Percentiles rank a stretch among this genome's conserved stretches.
phyloP scores from a whole-genome alignment of 1,140 invertebrate genomes.

The Magallana angulata region DNA sequence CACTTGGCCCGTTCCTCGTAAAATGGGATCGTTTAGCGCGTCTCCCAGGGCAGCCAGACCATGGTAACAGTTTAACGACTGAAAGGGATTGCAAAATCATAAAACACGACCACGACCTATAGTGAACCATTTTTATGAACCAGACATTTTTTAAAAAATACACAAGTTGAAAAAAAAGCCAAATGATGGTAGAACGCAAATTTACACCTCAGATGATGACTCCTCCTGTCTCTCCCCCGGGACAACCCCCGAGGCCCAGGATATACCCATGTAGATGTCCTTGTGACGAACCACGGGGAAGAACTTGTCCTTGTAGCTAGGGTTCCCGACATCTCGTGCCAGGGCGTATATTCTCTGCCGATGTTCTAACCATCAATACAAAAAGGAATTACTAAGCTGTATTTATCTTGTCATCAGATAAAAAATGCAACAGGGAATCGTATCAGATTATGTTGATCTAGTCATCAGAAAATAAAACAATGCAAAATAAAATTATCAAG shows the following conservation, averaged over 20 bases:
- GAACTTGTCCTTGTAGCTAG: slow-evolving; percentile 60
- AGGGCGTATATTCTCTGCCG: slow-evolving; percentile 65
- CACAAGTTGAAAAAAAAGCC: no score
- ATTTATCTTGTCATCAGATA: no score
- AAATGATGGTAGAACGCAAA: no score
- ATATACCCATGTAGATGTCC: slow-evolving; percentile 72
- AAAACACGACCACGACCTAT: no score
- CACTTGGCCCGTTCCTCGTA: slow-evolving; percentile 67
- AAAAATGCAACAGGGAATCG: no score
- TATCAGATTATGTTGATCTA: no score
- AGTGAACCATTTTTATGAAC: no score
- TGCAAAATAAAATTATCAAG: no score
- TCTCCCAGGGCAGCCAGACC: slow-evolving; percentile 71
- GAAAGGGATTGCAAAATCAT: not conserved
- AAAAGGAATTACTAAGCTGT: not conserved
- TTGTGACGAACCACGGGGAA: slow-evolving; percentile 71
- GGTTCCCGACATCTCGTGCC: slow-evolving; percentile 72
- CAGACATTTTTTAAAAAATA: no score
- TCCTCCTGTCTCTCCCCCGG: slow-evolving; percentile 71
- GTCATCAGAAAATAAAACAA: no score
- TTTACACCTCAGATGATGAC: slow-evolving; percentile 70
- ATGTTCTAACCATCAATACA: slow-evolving; percentile 57
- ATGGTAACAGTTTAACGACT: slow-evolving; percentile 73
- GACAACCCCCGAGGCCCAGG: slow-evolving; percentile 70
- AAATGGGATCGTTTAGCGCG: slow-evolving; percentile 62